A percentile compares a stretch with the other conserved stretches of the same genome.
Evolutionary conservation across 2,888 invertebrate species (phyloP).

Genomic region (Allolobophora icterica): DNA sequence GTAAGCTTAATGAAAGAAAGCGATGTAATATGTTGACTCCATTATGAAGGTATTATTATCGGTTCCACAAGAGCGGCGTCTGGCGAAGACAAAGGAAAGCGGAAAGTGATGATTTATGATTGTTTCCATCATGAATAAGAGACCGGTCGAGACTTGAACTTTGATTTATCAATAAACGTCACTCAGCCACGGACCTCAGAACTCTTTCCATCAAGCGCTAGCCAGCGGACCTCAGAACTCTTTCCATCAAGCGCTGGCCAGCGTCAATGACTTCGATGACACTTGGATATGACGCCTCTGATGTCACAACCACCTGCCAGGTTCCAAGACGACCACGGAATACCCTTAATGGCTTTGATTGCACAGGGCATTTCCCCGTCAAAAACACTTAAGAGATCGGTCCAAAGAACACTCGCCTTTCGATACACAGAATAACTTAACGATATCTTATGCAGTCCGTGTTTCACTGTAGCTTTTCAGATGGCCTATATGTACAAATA

Average conservation of each 20-base stretch:
- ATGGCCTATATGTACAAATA: background rate
- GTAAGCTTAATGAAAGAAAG: no score
- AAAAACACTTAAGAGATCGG: background rate
- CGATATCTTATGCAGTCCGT: background rate
- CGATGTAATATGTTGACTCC: background rate
- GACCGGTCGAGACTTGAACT: background rate
- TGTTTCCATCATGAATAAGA: background rate
- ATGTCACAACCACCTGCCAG: background rate
- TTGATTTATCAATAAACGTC: background rate
- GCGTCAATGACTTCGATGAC: conserved; percentile 6
- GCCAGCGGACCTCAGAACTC: background rate
- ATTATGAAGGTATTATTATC: background rate
- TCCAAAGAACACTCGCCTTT: background rate
- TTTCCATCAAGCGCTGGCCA: background rate
- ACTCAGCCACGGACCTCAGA: background rate
- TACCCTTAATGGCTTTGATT: background rate
- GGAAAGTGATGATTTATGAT: background rate
- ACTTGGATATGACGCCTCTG: conserved; percentile 17
- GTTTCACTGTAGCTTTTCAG: background rate
- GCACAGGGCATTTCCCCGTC: background rate
- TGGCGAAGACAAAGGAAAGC: background rate
- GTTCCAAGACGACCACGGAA: background rate
- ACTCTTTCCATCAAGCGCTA: background rate
- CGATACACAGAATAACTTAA: background rate
- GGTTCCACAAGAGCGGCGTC: background rate